A percentile compares a stretch with the other conserved stretches of the same genome.
Conservation (phyloP, 2,113 vertebrate species). For the Egretta garzetta region DNA sequence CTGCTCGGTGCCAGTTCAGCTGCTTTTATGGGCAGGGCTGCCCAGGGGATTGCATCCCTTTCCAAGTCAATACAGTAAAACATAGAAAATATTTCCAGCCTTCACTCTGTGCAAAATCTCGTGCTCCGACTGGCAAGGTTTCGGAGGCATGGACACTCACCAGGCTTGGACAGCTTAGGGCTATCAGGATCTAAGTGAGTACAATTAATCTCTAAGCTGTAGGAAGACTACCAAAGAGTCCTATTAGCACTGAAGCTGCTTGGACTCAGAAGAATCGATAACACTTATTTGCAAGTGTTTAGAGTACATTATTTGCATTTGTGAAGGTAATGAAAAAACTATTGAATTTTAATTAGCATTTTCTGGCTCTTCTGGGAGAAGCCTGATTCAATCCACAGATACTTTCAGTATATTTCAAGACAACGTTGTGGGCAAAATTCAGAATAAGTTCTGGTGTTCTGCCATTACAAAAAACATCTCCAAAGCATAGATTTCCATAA, state of each 20-base stretch:
- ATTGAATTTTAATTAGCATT: conserved; percentile 30
- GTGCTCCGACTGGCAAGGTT: background rate
- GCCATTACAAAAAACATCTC: background rate
- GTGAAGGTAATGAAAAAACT: background rate
- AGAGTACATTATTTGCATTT: background rate
- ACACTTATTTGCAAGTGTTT: background rate
- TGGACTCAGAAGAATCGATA: background rate
- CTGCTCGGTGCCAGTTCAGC: background rate
- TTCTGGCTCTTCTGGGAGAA: background rate
- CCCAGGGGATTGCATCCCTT: background rate
- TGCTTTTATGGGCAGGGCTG: too few species aligned
- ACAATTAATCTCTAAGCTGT: background rate
- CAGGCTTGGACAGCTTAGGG: background rate
- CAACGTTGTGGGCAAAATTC: background rate
- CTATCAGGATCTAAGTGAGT: background rate
- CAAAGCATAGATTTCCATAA: background rate
- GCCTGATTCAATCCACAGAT: background rate
- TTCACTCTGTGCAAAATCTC: background rate
- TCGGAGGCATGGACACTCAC: background rate
- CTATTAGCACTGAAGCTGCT: background rate
- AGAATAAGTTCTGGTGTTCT: background rate
- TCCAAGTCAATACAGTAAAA: background rate
- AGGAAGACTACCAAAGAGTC: background rate
- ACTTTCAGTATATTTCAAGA: background rate
- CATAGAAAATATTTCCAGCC: background rate